Percentiles rank a stretch among this genome's conserved stretches.
Conservation (phyloP, 2,888 invertebrate species). For the Parnassius smintheus region DNA sequence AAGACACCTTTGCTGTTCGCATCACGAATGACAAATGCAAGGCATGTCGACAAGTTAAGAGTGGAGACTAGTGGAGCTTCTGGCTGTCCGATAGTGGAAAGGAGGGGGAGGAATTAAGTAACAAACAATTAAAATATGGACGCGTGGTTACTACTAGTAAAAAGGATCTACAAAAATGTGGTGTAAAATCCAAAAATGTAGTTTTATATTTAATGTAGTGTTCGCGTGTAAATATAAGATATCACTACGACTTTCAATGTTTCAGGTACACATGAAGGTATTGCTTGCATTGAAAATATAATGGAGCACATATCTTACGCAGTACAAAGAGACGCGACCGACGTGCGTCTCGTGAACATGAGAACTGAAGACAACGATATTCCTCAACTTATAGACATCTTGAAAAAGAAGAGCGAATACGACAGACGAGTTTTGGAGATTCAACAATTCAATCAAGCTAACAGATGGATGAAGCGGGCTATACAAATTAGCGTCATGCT, state of each 20-base stretch:
- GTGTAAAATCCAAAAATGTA: no score
- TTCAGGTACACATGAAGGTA: slow-evolving; percentile 80
- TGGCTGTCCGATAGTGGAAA: no score
- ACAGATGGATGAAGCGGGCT: slow-evolving; percentile 89
- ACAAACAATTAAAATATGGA: no score
- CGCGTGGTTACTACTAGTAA: no score
- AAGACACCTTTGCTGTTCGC: no score
- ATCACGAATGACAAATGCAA: no score
- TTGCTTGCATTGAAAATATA: slow-evolving; percentile 82
- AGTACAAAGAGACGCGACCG: slow-evolving; percentile 79
- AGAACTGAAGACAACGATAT: slow-evolving; percentile 63
- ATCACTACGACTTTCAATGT: slow-evolving; percentile 30
- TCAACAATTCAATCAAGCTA: slow-evolving; percentile 81
- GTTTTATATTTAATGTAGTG: slow-evolving; percentile 27
- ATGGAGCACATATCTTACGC: slow-evolving; percentile 85
- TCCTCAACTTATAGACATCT: slow-evolving; percentile 75
- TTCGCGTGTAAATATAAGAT: no score
- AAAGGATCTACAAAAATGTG: no score
- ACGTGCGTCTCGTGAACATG: slow-evolving; percentile 82
- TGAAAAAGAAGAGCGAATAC: slow-evolving; percentile 68
- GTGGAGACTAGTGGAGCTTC: no score
- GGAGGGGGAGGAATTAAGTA: no score
- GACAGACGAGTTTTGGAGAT: slow-evolving; percentile 72
- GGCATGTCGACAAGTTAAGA: no score
- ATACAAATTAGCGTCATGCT: slow-evolving; percentile 84